A percentile compares a stretch with the other conserved stretches of the same genome.
These are phyloP conservation scores for Coreius guichenoti DNA, from an alignment of 2,797 vertebrate genomes.

Conservation along the genomic window DNA sequence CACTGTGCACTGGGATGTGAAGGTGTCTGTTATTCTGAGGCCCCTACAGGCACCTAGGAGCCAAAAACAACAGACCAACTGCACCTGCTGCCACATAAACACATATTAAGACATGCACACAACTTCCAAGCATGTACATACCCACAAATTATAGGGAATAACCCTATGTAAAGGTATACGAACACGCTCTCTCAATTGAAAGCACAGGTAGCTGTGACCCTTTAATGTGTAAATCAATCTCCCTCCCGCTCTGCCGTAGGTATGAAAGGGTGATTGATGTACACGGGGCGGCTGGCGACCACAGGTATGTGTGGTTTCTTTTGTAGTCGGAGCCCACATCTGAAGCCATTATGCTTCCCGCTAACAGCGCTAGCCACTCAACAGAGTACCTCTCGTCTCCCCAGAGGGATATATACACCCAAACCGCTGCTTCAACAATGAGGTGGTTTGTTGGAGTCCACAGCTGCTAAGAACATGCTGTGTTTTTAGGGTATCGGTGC, in stretches of 20 bases:
- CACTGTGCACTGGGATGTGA: conserved; percentile 34
- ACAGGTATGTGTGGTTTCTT: conserved; percentile 64
- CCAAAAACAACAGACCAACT: conserved; percentile 40
- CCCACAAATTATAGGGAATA: conserved; percentile 34
- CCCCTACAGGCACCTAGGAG: conserved; percentile 40
- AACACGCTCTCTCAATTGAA: conserved; percentile 18
- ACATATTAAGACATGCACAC: conserved; percentile 4
- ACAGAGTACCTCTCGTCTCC: conserved; percentile 45
- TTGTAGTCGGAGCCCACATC: conserved; percentile 60
- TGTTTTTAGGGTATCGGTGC: conserved; percentile 25
- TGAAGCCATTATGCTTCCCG: conserved; percentile 37
- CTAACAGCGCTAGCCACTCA: conserved; percentile 43
- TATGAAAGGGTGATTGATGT: conserved; percentile 69
- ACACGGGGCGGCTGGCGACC: conserved; percentile 52
- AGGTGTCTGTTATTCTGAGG: conserved; percentile 44
- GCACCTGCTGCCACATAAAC: conserved; percentile 64
- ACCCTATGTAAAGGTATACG: conserved; percentile 33
- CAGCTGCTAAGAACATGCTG: conserved; percentile 32
- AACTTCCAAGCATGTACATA: conserved; percentile 32
- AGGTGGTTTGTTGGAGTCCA: conserved; percentile 47
- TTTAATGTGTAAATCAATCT: conserved; percentile 64
- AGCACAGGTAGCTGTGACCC: conserved; percentile 40
- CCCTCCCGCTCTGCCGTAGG: conserved; percentile 62
- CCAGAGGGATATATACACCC: conserved; percentile 47
- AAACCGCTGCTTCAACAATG: conserved; percentile 51